These are phyloP conservation scores for Paradoxurus hermaphroditus DNA, from an alignment of 2,113 vertebrate genomes.

Conservation along the genomic window DNA sequence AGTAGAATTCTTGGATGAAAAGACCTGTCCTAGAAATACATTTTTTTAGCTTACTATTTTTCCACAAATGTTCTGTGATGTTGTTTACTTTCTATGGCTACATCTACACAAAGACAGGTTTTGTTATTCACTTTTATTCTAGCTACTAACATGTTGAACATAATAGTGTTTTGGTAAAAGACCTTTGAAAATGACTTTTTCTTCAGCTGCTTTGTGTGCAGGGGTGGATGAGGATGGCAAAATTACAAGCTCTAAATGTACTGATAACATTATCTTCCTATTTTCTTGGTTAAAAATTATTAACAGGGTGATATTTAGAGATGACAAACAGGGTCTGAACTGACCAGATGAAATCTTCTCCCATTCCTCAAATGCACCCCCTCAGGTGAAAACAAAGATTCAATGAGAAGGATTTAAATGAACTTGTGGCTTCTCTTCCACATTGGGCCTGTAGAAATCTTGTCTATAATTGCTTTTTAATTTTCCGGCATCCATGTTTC, in stretches of 20 bases:
- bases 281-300: background rate
- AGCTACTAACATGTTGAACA: background rate
- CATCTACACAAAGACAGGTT: background rate
- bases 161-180: background rate
- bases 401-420: slow-evolving; percentile 37
- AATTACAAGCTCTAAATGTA: background rate
- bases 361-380: background rate
- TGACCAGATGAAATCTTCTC: background rate
- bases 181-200: background rate
- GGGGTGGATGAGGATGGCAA: background rate
- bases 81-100: background rate
- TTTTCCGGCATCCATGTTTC: slow-evolving; percentile 33
- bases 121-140: background rate
- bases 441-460: slow-evolving; percentile 12
- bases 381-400: slow-evolving; percentile 31
- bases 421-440: slow-evolving; percentile 17
- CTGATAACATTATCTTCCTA: background rate
- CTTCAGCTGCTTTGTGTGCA: background rate
- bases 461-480: background rate
- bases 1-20: background rate
- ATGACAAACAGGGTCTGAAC: background rate
- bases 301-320: background rate
- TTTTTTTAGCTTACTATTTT: background rate
- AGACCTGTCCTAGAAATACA: background rate
- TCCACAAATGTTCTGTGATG: background rate